Conservation (phyloP, 2,113 vertebrate species). For the Pelobates fuscus region DNA sequence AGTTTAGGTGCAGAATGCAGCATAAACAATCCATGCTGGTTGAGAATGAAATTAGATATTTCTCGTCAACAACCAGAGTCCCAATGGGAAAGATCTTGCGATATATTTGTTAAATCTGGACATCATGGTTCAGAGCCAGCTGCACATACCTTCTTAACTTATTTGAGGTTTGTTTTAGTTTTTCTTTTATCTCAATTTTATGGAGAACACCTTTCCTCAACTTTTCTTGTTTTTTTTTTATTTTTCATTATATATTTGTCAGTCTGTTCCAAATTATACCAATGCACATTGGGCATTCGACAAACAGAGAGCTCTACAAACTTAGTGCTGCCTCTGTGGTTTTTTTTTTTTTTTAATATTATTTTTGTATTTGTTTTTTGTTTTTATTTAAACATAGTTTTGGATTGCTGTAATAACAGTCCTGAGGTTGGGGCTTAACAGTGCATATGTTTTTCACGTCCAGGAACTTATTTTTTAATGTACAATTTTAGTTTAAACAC, state of each 20-base stretch:
- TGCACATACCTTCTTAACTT: too few relatives aligned
- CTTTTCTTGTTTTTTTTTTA: too few relatives aligned
- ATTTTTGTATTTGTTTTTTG: not conserved
- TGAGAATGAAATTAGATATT: not conserved
- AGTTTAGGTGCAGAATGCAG: not conserved
- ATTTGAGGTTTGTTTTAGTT: too few relatives aligned
- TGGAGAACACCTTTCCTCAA: too few relatives aligned
- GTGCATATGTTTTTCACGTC: too few relatives aligned
- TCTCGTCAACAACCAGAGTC: not conserved
- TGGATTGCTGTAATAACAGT: not conserved
- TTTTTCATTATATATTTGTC: too few relatives aligned
- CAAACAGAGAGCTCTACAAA: not conserved
- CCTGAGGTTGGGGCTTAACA: not conserved
- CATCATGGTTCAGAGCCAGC: too few relatives aligned
- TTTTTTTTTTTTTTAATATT: not conserved
- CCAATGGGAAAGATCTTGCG: too few relatives aligned
- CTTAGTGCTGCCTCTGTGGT: too few relatives aligned
- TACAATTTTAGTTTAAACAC: conserved; percentile 44
- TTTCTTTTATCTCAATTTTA: too few relatives aligned
- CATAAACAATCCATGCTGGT: not conserved
- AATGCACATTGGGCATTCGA: not conserved
- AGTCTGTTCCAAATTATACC: not conserved
- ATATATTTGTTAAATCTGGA: too few relatives aligned
- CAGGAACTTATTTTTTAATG: not conserved
- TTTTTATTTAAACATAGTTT: not conserved